phyloP scores from a whole-genome alignment of 2,113 vertebrate species.

The Sinocyclocheilus anophthalmus region DNA sequence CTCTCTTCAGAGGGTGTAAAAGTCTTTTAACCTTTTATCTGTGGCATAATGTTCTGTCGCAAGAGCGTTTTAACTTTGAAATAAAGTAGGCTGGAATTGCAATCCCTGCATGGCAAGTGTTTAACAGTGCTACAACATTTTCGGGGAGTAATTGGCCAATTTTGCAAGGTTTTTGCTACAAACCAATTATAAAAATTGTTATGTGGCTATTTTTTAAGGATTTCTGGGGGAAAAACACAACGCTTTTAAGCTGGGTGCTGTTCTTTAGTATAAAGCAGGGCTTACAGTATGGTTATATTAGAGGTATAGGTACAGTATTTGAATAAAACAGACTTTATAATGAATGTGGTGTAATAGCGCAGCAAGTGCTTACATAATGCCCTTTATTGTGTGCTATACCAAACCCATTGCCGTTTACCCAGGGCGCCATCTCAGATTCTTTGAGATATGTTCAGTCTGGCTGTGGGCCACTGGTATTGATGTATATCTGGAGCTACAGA shows the following conservation, averaged over 20 bases:
- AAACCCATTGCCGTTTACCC: conserved; percentile 7
- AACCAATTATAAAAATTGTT: neutral
- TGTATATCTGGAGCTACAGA: conserved; percentile 33
- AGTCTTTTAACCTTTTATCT: neutral
- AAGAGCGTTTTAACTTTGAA: conserved; percentile 9
- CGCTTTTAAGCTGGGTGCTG: neutral
- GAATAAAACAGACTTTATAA: neutral
- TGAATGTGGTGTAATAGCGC: neutral
- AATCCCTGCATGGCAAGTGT: neutral
- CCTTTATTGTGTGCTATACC: conserved; percentile 20
- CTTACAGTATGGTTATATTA: neutral
- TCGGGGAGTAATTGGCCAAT: neutral
- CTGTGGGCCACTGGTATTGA: conserved; percentile 15
- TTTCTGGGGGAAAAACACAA: neutral
- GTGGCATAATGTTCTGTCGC: neutral
- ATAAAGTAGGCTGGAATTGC: conserved; percentile 7
- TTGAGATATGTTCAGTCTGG: conserved; percentile 18
- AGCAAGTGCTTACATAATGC: conserved; percentile 20
- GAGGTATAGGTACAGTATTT: neutral
- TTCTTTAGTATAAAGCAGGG: neutral
- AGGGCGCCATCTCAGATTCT: conserved; percentile 28
- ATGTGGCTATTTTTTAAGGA: conserved; percentile 1
- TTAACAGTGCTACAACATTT: conserved; percentile 1
- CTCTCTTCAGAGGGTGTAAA: neutral
- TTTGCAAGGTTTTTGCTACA: neutral